These are phyloP conservation scores for Merodon equestris DNA, from an alignment of 2,888 invertebrate species.

Conservation along the genomic window DNA sequence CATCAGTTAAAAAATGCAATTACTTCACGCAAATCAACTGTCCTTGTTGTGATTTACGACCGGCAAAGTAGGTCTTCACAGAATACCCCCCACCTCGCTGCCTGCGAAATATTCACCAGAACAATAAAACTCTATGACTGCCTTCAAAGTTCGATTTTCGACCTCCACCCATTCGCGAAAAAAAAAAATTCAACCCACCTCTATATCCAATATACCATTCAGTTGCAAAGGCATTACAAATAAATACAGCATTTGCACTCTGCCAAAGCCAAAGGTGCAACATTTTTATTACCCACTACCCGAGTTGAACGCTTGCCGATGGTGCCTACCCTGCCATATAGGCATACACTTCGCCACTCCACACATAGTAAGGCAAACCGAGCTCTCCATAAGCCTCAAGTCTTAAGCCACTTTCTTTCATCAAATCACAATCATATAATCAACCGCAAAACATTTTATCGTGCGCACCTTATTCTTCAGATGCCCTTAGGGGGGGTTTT, in stretches of 20 bases:
- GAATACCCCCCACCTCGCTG: too few relatives aligned
- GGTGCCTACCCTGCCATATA: too few relatives aligned
- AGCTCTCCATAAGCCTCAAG: slow-evolving; percentile 29
- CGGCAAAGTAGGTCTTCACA: too few relatives aligned
- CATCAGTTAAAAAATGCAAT: too few relatives aligned
- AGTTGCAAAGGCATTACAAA: slow-evolving; percentile 53
- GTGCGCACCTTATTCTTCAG: slow-evolving; percentile 65
- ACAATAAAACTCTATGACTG: too few relatives aligned
- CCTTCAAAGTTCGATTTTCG: slow-evolving; percentile 34
- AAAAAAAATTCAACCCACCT: slow-evolving; percentile 13
- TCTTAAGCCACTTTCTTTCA: slow-evolving; percentile 61
- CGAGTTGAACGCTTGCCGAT: slow-evolving; percentile 39
- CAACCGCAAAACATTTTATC: slow-evolving; percentile 68
- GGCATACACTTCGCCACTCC: slow-evolving; percentile 4
- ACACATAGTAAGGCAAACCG: slow-evolving; percentile 13
- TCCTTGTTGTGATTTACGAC: too few relatives aligned
- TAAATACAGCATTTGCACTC: slow-evolving; percentile 53
- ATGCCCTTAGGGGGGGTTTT: slow-evolving; percentile 58
- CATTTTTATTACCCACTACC: slow-evolving; percentile 63
- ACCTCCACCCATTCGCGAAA: slow-evolving; percentile 43
- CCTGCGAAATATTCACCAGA: too few relatives aligned
- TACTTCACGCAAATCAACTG: too few relatives aligned
- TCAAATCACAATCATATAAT: slow-evolving; percentile 63
- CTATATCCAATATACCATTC: slow-evolving; percentile 8
- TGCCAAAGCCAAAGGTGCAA: slow-evolving; percentile 61